Evolutionary conservation across 2,797 vertebrate genomes (phyloP).

Genomic region (Pseudochirops cupreus): DNA sequence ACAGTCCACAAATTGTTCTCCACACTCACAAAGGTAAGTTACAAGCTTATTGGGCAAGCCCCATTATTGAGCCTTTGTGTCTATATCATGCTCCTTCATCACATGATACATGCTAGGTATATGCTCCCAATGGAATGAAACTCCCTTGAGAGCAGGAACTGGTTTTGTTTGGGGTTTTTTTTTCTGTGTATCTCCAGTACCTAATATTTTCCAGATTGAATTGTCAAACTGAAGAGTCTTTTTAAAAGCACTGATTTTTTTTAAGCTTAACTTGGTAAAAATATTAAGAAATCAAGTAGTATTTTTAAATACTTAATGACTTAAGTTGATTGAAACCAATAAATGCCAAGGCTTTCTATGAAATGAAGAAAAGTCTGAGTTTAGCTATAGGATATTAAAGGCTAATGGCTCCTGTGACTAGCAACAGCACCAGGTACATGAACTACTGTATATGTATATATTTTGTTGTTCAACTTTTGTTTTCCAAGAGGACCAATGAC

Average conservation of each 20-base stretch:
- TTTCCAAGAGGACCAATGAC: too few relatives aligned
- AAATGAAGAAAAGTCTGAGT: neutral
- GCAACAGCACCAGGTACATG: too few relatives aligned
- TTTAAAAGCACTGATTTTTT: neutral
- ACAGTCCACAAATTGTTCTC: neutral
- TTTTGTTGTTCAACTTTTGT: too few relatives aligned
- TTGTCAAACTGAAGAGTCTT: neutral
- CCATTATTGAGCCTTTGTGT: neutral
- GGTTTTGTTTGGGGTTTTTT: too few relatives aligned
- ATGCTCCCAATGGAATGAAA: neutral
- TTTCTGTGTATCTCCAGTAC: neutral
- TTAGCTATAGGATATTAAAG: neutral
- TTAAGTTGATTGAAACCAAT: neutral
- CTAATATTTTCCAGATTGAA: too few relatives aligned
- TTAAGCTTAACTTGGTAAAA: neutral
- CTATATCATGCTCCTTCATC: neutral
- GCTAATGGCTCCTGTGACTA: neutral
- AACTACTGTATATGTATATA: too few relatives aligned
- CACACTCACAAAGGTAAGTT: neutral
- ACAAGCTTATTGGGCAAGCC: too few relatives aligned
- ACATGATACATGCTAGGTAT: neutral
- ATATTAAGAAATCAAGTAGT: neutral
- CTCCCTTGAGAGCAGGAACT: neutral
- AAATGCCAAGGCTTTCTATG: neutral
- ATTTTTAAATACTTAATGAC: neutral